Evolutionary conservation across 2,113 vertebrate species (phyloP).

Genomic region (Thomomys bottae): DNA sequence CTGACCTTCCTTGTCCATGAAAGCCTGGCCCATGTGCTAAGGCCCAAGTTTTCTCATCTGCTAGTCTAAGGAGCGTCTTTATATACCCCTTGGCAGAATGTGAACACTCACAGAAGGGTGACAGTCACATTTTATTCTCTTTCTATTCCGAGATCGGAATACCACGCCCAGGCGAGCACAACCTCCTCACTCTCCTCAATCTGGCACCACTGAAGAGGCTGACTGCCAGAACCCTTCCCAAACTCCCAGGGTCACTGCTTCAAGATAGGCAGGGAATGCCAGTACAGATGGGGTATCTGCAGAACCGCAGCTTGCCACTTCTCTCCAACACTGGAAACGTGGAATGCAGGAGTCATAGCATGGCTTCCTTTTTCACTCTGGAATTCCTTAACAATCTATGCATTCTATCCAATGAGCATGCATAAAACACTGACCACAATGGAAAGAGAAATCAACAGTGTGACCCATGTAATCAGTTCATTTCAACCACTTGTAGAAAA

Average conservation of each 20-base stretch:
- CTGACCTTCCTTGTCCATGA: neutral
- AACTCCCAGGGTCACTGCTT: neutral
- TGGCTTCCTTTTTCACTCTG: neutral
- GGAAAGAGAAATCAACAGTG: neutral
- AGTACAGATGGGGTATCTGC: neutral
- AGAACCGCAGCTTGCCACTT: slow-evolving; percentile 24
- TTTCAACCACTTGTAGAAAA: slow-evolving; percentile 52
- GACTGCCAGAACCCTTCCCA: neutral
- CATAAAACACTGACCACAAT: slow-evolving; percentile 33
- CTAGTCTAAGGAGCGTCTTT: neutral
- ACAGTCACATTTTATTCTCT: neutral
- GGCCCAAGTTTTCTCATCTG: neutral
- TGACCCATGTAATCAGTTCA: slow-evolving; percentile 41
- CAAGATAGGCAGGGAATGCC: neutral
- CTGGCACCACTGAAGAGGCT: neutral
- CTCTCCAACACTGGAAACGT: neutral
- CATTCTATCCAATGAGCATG: neutral
- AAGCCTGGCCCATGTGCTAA: too few species aligned
- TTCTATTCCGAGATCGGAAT: neutral
- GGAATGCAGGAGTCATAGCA: neutral
- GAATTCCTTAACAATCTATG: neutral
- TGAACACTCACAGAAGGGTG: neutral
- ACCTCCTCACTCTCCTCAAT: neutral
- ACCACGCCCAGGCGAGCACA: neutral
- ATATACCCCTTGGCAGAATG: neutral